phyloP scores from a whole-genome alignment of 2,113 vertebrate species.

The Megaleporinus macrocephalus region DNA sequence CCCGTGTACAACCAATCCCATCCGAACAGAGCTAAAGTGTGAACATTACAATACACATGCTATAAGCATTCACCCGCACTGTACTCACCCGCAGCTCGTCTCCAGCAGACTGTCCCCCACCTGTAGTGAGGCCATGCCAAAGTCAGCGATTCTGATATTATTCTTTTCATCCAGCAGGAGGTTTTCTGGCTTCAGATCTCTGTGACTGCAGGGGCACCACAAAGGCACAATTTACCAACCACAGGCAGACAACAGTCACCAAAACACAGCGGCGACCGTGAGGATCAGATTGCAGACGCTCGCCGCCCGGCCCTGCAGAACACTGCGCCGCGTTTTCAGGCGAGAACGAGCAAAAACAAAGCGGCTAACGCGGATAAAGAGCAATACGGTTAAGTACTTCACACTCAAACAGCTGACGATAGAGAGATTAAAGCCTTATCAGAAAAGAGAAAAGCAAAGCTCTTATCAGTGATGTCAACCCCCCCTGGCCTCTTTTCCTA shows the following conservation, averaged over 20 bases:
- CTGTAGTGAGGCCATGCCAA: conserved; percentile 94
- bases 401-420: not conserved
- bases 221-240: not conserved
- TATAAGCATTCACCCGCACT: not conserved
- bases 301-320: not conserved
- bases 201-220: conserved; percentile 78
- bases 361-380: not conserved
- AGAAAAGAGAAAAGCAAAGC: not conserved
- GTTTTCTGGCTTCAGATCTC: conserved; percentile 94
- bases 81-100: conserved; percentile 92
- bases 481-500: not conserved
- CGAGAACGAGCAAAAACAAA: not conserved
- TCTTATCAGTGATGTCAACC: not conserved
- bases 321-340: not conserved
- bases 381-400: not conserved
- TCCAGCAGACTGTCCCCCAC: conserved; percentile 93
- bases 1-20: too few relatives aligned
- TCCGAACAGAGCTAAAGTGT: too few relatives aligned
- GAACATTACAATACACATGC: not conserved
- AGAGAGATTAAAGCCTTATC: not conserved
- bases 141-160: conserved; percentile 93
- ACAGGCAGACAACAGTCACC: not conserved
- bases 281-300: not conserved
- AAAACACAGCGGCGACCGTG: not conserved
- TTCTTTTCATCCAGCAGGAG: conserved; percentile 92